Conservation (phyloP, 2,888 invertebrate genomes). For the Amphipoea lucens region DNA sequence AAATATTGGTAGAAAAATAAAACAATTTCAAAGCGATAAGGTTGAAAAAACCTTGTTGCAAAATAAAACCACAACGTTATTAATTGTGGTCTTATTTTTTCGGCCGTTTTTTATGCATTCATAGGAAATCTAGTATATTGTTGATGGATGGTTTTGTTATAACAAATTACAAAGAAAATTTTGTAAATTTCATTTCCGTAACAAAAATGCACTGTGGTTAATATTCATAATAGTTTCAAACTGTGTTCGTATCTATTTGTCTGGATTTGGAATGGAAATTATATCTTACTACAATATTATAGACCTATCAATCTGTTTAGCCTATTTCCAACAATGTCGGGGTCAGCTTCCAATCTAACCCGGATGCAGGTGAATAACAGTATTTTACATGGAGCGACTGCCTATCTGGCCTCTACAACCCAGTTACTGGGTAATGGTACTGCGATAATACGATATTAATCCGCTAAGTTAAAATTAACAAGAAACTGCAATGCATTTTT, state of each 20-base stretch:
- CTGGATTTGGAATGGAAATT: not conserved
- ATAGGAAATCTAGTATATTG: not conserved
- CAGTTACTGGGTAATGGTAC: not conserved
- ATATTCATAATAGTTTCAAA: not conserved
- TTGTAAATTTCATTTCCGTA: not conserved
- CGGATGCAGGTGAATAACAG: not conserved
- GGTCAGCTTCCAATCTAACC: not conserved
- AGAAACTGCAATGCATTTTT: not conserved
- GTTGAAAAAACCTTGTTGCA: too few species aligned
- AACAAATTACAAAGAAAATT: not conserved
- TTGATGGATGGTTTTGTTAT: not conserved
- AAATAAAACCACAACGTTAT: too few species aligned
- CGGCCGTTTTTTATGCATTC: not conserved
- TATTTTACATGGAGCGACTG: not conserved
- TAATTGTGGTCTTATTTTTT: too few species aligned
- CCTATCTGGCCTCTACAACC: not conserved
- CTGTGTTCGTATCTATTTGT: not conserved
- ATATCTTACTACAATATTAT: not conserved
- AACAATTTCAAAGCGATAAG: too few species aligned
- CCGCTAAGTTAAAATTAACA: not conserved
- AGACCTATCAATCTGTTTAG: not conserved
- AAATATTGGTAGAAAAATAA: not conserved
- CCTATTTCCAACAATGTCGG: not conserved
- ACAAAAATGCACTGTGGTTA: slow-evolving; percentile 7
- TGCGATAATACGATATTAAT: slow-evolving; percentile 4